Base-by-base conservation (phyloP, 2,888 invertebrate genomes). In the Lochmaea crataegi region DNA sequence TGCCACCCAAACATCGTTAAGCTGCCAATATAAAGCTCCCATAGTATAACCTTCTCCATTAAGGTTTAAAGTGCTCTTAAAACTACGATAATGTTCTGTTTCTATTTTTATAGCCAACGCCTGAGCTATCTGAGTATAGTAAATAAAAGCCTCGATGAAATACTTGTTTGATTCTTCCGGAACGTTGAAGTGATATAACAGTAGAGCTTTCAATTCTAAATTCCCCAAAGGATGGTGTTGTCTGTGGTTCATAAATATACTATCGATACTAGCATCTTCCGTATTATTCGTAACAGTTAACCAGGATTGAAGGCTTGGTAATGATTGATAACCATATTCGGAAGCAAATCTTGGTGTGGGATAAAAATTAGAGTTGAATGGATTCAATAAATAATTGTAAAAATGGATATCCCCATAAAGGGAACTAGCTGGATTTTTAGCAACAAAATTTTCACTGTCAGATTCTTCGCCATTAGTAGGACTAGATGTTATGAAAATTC, bases 1-100 rank as follows among this genome's bases (percentile, higher is more conserved):
- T 0, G 96, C 98, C 81, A 96, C 94, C 99, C 99, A 99, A 42
- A 98, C 94, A 85, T 98, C 98, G 85, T 99, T 98, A 10, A 99
- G 87, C 86, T 99, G 99, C 99, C 99, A 99, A 86, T 97, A 99
- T 66, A 99, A 88, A 0, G 98, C 96, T 0, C 99, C 99, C 97
- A 97, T 98, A 0, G 98, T 99, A 75, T 88, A 84, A 5, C 94
- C 94, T 80, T 89, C 86, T 0, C 92, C 91, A 14, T 85, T 75
- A 18, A 83, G 82, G 76, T 88, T 86, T 11, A 89, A 70, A 48
- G 80, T 83, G 68, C 88, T 88, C 72, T 80, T 77, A 63, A 79
- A 81, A 69, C 80, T 78, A n/a, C 84, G 89, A 85, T 96, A 96
- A 73, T 90, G 90, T 84, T 98, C 97, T 0, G 96, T 94, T 87